phyloP scores from a whole-genome alignment of 1,140 invertebrate species.

The Diprion similis region DNA sequence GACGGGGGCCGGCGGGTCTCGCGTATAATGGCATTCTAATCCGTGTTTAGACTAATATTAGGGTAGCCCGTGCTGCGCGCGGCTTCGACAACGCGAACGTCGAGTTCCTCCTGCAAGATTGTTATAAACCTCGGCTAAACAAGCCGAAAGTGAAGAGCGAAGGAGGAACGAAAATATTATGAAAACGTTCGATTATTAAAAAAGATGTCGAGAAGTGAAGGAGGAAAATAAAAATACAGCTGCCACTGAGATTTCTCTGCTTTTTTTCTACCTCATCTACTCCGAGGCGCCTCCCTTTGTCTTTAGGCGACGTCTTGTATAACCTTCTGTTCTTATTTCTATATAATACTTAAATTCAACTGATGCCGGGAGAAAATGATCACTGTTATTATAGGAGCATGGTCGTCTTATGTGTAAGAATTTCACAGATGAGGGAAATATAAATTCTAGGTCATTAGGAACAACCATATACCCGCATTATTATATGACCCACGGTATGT shows the following conservation, averaged over 20 bases:
- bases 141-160: neutral
- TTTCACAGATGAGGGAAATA: neutral
- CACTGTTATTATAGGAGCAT: too few relatives aligned
- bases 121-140: neutral
- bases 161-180: neutral
- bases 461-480: neutral
- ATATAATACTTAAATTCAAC: too few relatives aligned
- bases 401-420: too few relatives aligned
- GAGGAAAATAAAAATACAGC: neutral
- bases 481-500: neutral
- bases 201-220: neutral
- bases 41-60: constrained; percentile 56
- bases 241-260: neutral
- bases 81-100: constrained; percentile 24
- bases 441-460: neutral
- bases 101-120: neutral
- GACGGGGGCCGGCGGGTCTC: constrained; percentile 32
- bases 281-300: neutral
- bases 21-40: constrained; percentile 52
- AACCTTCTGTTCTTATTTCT: too few relatives aligned
- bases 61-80: constrained; percentile 39
- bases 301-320: neutral
- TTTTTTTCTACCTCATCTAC: neutral
- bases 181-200: neutral
- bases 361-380: too few relatives aligned